phyloP scores from a whole-genome alignment of 2,888 invertebrate species.

The Melieria picta region DNA sequence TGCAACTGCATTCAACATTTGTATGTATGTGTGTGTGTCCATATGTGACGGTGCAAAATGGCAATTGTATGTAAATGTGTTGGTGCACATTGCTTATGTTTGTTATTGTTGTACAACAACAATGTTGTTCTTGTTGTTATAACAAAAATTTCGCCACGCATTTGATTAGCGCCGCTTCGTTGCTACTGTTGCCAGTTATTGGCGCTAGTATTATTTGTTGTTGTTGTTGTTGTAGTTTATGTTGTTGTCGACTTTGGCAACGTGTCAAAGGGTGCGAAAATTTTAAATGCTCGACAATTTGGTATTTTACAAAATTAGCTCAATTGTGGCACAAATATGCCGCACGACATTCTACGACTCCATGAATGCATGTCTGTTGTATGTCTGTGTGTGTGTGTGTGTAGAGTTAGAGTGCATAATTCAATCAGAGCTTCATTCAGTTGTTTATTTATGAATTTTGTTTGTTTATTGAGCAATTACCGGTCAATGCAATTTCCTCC shows the following conservation, averaged over 20 bases:
- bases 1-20: constrained; percentile 22
- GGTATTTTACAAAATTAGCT: constrained; percentile 25
- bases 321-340: constrained; percentile 9
- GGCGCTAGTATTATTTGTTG: background rate
- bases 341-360: background rate
- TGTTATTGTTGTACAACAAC: no score
- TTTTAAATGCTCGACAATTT: constrained; percentile 18
- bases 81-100: background rate
- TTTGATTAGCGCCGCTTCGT: constrained; percentile 23
- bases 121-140: constrained; percentile 7
- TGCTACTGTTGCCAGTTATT: background rate
- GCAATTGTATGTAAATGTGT: constrained; percentile 14
- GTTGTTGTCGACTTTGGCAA: background rate
- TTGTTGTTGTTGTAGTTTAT: background rate
- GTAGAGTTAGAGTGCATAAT: constrained; percentile 7
- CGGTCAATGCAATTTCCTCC: no score
- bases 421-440: constrained; percentile 21
- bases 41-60: constrained; percentile 16
- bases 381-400: no score
- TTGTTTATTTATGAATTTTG: constrained; percentile 6
- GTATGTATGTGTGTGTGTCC: constrained; percentile 22
- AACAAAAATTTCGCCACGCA: constrained; percentile 22
- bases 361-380: background rate
- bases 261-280: constrained; percentile 14
- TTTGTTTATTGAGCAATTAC: constrained; percentile 28